These are phyloP conservation scores for Zaprionus bogoriensis DNA, from an alignment of 2,888 invertebrate genomes.

Conservation along the genomic window DNA sequence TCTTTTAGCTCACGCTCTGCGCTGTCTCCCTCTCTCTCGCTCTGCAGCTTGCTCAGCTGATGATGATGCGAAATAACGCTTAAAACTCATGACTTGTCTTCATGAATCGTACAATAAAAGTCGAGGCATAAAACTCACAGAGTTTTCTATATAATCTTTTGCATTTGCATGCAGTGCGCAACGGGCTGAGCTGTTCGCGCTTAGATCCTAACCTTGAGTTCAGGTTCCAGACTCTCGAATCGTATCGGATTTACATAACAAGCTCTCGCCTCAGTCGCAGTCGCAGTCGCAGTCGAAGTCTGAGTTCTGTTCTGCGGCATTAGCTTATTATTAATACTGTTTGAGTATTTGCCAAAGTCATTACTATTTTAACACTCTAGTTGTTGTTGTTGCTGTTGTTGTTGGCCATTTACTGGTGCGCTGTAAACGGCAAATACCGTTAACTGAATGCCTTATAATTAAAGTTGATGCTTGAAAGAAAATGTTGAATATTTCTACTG, in stretches of 20 bases:
- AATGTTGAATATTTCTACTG: background rate
- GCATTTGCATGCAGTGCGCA: constrained; percentile 48
- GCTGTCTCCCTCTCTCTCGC: constrained; percentile 3
- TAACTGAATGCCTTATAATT: background rate
- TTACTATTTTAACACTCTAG: constrained; percentile 7
- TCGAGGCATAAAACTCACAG: constrained; percentile 13
- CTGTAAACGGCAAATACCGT: background rate
- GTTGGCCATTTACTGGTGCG: too few relatives aligned
- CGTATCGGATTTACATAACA: background rate
- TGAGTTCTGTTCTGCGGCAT: constrained; percentile 17
- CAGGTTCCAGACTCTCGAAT: constrained; percentile 7
- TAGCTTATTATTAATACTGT: constrained; percentile 37
- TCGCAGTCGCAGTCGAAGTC: too few relatives aligned
- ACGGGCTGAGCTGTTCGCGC: background rate
- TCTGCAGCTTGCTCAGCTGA: background rate
- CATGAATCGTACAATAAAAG: constrained; percentile 35
- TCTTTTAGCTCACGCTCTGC: constrained; percentile 15
- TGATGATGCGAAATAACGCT: constrained; percentile 39
- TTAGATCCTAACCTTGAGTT: constrained; percentile 33
- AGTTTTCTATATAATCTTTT: constrained; percentile 30
- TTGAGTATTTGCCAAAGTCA: constrained; percentile 33
- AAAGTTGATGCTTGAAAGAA: background rate
- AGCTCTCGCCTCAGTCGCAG: too few relatives aligned
- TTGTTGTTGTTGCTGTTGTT: too few relatives aligned
- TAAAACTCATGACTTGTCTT: constrained; percentile 28